Evolutionary conservation across 2,797 vertebrate genomes (phyloP).

Genomic region (Borostomias antarcticus): DNA sequence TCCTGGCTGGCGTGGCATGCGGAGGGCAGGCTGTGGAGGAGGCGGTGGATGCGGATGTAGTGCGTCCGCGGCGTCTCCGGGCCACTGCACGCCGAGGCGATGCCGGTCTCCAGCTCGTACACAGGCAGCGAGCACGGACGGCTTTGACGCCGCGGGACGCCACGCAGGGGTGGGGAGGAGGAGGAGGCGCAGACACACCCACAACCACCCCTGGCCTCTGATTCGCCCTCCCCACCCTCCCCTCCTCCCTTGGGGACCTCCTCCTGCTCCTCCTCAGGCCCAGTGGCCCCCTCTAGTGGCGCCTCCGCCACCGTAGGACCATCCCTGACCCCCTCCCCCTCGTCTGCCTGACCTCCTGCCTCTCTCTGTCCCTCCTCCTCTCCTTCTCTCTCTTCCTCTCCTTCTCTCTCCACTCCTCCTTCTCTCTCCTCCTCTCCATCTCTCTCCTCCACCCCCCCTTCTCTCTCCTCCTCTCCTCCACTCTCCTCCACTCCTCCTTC

Average conservation of each 20-base stretch:
- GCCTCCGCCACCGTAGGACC: conserved; percentile 22
- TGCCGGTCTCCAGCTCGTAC: conserved; percentile 93
- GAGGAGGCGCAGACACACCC: conserved; percentile 51
- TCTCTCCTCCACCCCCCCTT: conserved; percentile 40
- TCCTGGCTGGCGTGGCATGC: conserved; percentile 73
- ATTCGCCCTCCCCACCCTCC: conserved; percentile 13
- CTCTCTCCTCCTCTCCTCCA: conserved; percentile 53
- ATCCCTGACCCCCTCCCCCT: not conserved
- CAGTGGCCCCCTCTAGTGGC: conserved; percentile 8
- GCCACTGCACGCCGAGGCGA: conserved; percentile 89
- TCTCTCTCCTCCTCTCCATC: conserved; percentile 17
- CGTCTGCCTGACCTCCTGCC: conserved; percentile 13
- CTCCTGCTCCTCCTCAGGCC: conserved; percentile 16
- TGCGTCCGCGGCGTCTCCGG: conserved; percentile 93
- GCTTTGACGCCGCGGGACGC: conserved; percentile 77
- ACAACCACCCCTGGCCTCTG: conserved; percentile 42
- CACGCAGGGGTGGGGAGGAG: conserved; percentile 64
- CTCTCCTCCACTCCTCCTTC: conserved; percentile 39
- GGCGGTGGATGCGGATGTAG: conserved; percentile 94
- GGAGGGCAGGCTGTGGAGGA: conserved; percentile 92
- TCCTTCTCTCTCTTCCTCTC: conserved; percentile 38
- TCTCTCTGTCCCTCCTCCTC: conserved; percentile 62
- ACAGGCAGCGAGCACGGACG: conserved; percentile 93
- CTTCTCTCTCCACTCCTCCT: conserved; percentile 49
- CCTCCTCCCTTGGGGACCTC: conserved; percentile 57